These are phyloP conservation scores for Anguilla megastoma DNA, from an alignment of 2,797 vertebrate genomes.

Conservation along the genomic window DNA sequence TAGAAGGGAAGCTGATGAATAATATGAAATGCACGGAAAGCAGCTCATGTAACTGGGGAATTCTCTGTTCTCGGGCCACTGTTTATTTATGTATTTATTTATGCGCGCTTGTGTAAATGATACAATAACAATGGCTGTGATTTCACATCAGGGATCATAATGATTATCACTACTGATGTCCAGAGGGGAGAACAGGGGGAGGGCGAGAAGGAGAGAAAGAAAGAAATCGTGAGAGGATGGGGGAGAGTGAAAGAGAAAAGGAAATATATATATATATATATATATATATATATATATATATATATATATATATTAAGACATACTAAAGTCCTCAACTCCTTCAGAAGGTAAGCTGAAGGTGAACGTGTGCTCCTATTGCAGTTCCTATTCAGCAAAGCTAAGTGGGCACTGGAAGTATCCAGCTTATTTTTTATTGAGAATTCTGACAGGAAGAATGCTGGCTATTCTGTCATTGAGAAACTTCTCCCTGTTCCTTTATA, in stretches of 20 bases:
- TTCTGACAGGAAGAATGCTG: not conserved
- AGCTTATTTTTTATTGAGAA: not conserved
- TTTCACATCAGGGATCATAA: not conserved
- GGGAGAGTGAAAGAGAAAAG: not conserved
- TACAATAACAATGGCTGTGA: not conserved
- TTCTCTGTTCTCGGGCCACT: not conserved
- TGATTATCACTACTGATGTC: not conserved
- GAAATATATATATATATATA: too few relatives aligned
- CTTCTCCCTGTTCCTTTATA: not conserved
- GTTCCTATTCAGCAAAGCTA: not conserved
- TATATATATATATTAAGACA: not conserved
- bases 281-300: not conserved
- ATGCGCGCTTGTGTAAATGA: not conserved
- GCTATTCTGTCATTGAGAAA: not conserved
- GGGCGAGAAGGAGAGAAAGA: not conserved
- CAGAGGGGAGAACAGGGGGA: not conserved
- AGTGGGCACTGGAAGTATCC: not conserved
- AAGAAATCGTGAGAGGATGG: not conserved
- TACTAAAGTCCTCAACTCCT: not conserved
- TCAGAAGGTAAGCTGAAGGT: not conserved
- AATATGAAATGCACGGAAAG: not conserved
- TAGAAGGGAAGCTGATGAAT: not conserved
- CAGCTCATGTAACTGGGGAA: not conserved
- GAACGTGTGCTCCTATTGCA: not conserved
- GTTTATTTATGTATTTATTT: not conserved